A percentile compares a stretch with the other conserved stretches of the same genome.
Evolutionary conservation across 2,888 invertebrate genomes (phyloP).

Genomic region (Molorchus minor): DNA sequence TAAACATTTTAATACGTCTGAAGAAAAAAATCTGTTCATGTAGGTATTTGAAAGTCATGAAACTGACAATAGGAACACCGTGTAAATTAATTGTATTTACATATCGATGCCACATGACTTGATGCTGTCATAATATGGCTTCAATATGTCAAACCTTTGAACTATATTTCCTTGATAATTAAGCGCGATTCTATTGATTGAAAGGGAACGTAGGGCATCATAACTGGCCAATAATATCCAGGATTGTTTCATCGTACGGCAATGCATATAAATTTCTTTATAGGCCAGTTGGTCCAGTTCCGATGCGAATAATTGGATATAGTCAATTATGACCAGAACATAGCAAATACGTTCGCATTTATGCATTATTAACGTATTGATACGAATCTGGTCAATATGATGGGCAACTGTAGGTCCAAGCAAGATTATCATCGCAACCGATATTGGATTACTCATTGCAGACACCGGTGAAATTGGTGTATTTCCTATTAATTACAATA

Average conservation of each 20-base stretch:
- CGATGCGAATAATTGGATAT: slow-evolving; percentile 26
- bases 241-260: background rate
- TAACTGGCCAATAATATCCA: slow-evolving; percentile 3
- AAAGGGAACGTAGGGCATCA: slow-evolving; percentile 5
- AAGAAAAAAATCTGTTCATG: no score
- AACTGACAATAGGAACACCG: no score
- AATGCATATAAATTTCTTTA: slow-evolving; percentile 25
- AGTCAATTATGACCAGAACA: slow-evolving; percentile 27
- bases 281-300: slow-evolving; percentile 8
- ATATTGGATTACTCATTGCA: slow-evolving; percentile 59
- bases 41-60: no score
- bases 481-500: slow-evolving; percentile 61
- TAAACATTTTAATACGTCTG: no score
- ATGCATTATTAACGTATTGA: slow-evolving; percentile 53
- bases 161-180: slow-evolving; percentile 3
- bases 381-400: slow-evolving; percentile 52
- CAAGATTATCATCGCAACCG: slow-evolving; percentile 54
- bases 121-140: no score
- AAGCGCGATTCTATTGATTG: background rate
- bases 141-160: background rate
- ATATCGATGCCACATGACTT: no score
- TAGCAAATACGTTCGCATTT: slow-evolving; percentile 42
- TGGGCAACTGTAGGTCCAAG: slow-evolving; percentile 51
- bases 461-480: slow-evolving; percentile 58
- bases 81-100: no score